A percentile compares a stretch with the other conserved stretches of the same genome.
Conservation (phyloP, 2,113 vertebrate genomes). For the Noctilio leporinus region DNA sequence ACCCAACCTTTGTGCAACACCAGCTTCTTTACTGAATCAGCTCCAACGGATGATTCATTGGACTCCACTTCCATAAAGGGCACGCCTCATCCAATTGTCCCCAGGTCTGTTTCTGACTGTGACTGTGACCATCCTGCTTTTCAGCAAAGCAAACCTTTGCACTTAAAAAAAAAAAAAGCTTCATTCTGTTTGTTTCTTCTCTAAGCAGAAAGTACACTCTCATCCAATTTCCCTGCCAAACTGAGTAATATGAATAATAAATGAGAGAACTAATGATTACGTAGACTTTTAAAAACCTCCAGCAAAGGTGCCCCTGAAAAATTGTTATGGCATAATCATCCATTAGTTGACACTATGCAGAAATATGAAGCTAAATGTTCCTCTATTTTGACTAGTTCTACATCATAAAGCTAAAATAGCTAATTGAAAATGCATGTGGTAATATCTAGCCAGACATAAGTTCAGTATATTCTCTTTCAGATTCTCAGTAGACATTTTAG, state of each 20-base stretch:
- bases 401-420: conserved; percentile 56
- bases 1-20: background rate
- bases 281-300: conserved; percentile 32
- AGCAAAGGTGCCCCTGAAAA: conserved; percentile 61
- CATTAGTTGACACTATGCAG: conserved; percentile 52
- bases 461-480: background rate
- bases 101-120: background rate
- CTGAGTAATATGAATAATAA: conserved; percentile 50
- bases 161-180: conserved; percentile 10
- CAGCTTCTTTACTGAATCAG: background rate
- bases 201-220: background rate
- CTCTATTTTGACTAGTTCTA: conserved; percentile 27
- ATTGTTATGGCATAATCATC: conserved; percentile 26
- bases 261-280: background rate
- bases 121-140: background rate
- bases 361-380: conserved; percentile 59
- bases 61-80: background rate
- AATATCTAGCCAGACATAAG: conserved; percentile 21
- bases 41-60: background rate
- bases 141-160: background rate
- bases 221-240: background rate
- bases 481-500: conserved; percentile 42
- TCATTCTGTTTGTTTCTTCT: conserved; percentile 18
- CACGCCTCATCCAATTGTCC: background rate
- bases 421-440: conserved; percentile 25